These are phyloP conservation scores for Pissodes strobi DNA, from an alignment of 1,140 invertebrate genomes.

Conservation along the genomic window DNA sequence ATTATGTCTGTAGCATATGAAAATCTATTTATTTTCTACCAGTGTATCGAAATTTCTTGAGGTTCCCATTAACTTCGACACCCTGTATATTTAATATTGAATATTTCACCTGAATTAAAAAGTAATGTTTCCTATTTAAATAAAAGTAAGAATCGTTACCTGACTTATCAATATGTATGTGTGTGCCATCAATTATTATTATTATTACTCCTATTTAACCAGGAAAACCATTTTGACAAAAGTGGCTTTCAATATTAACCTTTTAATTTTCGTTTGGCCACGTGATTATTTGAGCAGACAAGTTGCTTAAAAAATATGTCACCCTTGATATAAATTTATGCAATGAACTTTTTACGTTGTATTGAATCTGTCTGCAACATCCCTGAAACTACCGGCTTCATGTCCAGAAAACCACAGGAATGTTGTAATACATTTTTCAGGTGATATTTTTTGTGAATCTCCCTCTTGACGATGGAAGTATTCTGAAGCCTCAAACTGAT, in stretches of 20 bases:
- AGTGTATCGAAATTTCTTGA: too few species aligned
- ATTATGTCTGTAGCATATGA: too few species aligned
- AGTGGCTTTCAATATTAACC: slow-evolving; percentile 38
- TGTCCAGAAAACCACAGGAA: slow-evolving; percentile 50
- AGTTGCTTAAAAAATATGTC: slow-evolving; percentile 38
- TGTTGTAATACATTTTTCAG: slow-evolving; percentile 33
- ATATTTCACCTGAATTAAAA: slow-evolving; percentile 38
- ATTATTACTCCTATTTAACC: slow-evolving; percentile 29
- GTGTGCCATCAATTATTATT: slow-evolving; percentile 46
- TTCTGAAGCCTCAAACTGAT: slow-evolving; percentile 14
- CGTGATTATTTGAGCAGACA: slow-evolving; percentile 36
- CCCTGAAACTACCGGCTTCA: slow-evolving; percentile 42
- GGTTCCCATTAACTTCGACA: too few species aligned
- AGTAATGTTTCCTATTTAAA: slow-evolving; percentile 23
- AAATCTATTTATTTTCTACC: too few species aligned
- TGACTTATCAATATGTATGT: slow-evolving; percentile 29
- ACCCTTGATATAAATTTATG: slow-evolving; percentile 41
- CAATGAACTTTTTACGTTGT: slow-evolving; percentile 39
- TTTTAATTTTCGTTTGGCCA: slow-evolving; percentile 41
- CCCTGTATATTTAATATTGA: slow-evolving; percentile 1
- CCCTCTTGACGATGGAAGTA: slow-evolving; percentile 26
- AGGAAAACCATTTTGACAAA: slow-evolving; percentile 38
- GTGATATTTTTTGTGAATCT: slow-evolving; percentile 26
- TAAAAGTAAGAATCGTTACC: not conserved
- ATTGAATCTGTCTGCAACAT: too few species aligned